phyloP scores from a whole-genome alignment of 2,797 vertebrate genomes.

The Peromyscus eremicus region DNA sequence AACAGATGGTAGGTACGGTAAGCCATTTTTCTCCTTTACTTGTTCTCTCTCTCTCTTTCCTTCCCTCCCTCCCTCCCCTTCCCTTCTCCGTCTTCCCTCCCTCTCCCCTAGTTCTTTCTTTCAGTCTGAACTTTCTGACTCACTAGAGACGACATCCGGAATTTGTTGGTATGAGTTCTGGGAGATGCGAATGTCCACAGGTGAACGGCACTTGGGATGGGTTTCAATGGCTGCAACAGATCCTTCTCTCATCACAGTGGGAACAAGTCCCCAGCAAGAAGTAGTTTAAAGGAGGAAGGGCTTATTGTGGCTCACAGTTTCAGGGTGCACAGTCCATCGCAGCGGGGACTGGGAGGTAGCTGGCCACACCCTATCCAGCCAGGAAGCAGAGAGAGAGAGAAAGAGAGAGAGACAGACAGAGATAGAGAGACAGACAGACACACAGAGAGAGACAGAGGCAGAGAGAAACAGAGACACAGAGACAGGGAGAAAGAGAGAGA shows the following conservation, averaged over 20 bases:
- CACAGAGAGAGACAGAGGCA: not conserved
- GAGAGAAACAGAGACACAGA: not conserved
- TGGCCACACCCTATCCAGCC: not conserved
- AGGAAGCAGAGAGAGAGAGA: not conserved
- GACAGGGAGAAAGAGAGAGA: not conserved
- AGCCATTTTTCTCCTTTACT: not conserved
- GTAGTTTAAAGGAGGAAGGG: not conserved
- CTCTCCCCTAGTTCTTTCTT: not conserved
- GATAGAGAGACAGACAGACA: not conserved
- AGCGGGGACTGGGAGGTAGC: not conserved
- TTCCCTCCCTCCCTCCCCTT: not conserved
- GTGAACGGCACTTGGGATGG: fast-evolving
- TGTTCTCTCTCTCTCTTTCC: not conserved
- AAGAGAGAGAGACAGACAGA: not conserved
- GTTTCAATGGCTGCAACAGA: not conserved
- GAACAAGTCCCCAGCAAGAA: not conserved
- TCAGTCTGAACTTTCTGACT: not conserved
- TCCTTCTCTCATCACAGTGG: not conserved
- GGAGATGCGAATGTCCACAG: not conserved
- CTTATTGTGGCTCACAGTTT: not conserved
- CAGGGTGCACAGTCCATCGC: not conserved
- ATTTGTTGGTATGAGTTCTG: not conserved
- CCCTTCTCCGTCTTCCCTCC: not conserved
- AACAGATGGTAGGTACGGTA: not conserved
- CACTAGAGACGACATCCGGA: not conserved